phyloP scores from a whole-genome alignment of 1,140 invertebrate genomes.

The Elymnias hypermnestra region DNA sequence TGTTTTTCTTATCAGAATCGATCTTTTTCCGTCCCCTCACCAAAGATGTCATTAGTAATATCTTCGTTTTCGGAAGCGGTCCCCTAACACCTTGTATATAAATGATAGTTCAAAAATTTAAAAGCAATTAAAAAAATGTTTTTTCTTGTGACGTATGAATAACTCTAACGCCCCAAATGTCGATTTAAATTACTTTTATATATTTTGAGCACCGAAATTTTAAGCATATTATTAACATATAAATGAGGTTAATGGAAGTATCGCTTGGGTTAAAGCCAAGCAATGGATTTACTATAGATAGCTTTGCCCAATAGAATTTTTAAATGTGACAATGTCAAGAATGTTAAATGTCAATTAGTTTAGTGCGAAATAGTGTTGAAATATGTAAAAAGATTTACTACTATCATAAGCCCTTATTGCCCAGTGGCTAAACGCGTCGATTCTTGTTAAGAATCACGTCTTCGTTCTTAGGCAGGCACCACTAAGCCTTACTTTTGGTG shows the following conservation, averaged over 20 bases:
- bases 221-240: neutral
- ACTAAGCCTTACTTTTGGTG: too few species aligned
- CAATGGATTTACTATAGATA: neutral
- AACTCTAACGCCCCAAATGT: neutral
- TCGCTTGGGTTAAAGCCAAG: neutral
- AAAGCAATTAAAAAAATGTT: too few species aligned
- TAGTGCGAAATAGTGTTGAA: neutral
- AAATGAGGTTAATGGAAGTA: conserved; percentile 1
- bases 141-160: neutral
- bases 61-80: too few species aligned
- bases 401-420: too few species aligned
- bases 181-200: conserved; percentile 2
- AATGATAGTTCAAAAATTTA: too few species aligned
- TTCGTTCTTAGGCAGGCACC: too few species aligned
- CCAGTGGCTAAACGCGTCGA: too few species aligned
- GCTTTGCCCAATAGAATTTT: neutral
- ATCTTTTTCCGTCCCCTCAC: too few species aligned
- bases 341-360: neutral
- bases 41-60: too few species aligned
- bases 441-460: too few species aligned
- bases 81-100: too few species aligned
- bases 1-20: too few species aligned
- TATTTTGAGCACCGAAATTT: neutral
- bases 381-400: neutral
- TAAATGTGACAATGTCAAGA: neutral